Evolutionary conservation across 2,797 vertebrate species (phyloP), one percentile per base, ranked within the genome.

Genomic region (Eremophila alpestris): DNA sequence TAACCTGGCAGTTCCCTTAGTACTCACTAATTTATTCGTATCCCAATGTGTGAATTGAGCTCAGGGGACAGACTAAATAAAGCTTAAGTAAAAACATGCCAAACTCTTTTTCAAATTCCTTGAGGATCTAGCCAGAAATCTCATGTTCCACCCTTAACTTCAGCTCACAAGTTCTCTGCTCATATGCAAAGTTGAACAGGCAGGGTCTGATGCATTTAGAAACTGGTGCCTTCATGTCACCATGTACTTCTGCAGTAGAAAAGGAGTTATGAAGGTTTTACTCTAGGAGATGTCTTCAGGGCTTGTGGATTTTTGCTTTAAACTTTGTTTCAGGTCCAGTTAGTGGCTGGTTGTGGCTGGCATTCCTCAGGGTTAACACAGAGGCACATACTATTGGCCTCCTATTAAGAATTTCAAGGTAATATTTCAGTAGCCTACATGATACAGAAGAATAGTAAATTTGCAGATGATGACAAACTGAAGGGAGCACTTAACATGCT

Each of bases 41-140:
- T 32, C 40, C 51, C 51, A 62, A 13, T 6, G 29, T 71, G 54
- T 55, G 34, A 89, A 75, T 2, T 48, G 26, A 87, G 46, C 76
- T 92, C 62, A 85, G 45, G 43, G 21, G 16, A 90, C 48, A 83
- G 73, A 90, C 62, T 83, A 96, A 82, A 87, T 34, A 73, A 83
- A 94, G 62, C 16, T 43, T 52, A 78, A 78, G 36, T 62, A 86
- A 91, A 95, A 78, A 68, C 18, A 69, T 9, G 27, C 15, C 20
- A 17, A 70, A 83, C 13, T 67, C 52, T 29, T 82, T 55, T 73
- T 40, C 45, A 79, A 83, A 64, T 52, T 75, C 36, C 22, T 63
- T 63, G 32, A 90, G 29, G 83, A 32, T 59, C 54, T 70, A 62
- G 69, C 13, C 48, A 90, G 40, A 90, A 93, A 65, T 67, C 43